Evolutionary conservation across 2,888 invertebrate genomes (phyloP), one percentile per base, ranked within the genome.

Genomic region (Dendrolimus houi): DNA sequence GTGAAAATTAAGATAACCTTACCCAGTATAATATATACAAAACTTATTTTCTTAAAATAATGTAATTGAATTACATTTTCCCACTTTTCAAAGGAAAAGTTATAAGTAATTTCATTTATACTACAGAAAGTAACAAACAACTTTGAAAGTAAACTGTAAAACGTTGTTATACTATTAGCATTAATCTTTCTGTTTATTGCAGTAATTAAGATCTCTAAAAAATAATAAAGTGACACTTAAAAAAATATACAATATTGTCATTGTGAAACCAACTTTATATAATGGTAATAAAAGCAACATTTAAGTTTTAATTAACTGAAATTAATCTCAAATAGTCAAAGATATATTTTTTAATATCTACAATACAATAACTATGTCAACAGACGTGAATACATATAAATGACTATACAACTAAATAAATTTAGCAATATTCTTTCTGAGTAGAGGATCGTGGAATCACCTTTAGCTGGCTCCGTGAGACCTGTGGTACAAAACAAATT

Each of bases 381-480:
- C 74, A 85, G 64, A 64, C 70, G 74, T 63, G 77, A 66, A 66
- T 76, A 72, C 63, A 70, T 29, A 29, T 29, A 29, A 29, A 29
- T 65, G 62, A 77, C 56, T 59, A 72, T 81, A 79, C 75, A 82
- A 55, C 84, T 65, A 63, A 79, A 59, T 57, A 79, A 55, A 54
- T 71, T 63, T 62, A 83, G 69, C 61, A 82, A 64, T 54, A 70
- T 79, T 67, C 75, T 74, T 67, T 75, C 70, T 59, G 68, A 66
- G 60, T 54, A 72, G 65, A 59, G 62, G 64, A 54, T 62, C 54
- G 75, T 64, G 1, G 80, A 71, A 59, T 75, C 74, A 1, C 82
- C 86, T 66, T 88, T 89, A 0, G 87, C 87, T 1, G 82, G 81
- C 72, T 88, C 89, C 2, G 89, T 89, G 0, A 89, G 79, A 81